Conservation (phyloP, 2,888 invertebrate genomes). For the Phrixothrix hirtus region DNA sequence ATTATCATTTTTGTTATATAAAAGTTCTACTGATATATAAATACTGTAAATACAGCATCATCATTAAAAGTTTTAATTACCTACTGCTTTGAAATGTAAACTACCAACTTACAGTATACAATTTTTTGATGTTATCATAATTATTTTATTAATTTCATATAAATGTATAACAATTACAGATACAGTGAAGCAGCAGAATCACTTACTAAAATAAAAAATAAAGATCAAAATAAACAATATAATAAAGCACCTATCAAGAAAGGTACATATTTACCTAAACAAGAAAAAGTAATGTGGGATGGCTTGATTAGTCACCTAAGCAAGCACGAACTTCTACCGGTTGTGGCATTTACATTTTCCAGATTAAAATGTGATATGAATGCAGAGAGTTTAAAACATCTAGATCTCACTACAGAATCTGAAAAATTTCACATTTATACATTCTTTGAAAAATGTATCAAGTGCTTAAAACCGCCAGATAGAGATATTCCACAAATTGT, state of each 20-base stretch:
- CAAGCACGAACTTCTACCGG: constrained; percentile 83
- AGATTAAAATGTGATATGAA: constrained; percentile 77
- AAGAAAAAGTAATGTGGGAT: constrained; percentile 82
- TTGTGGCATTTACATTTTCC: constrained; percentile 93
- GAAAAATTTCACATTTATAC: constrained; percentile 84
- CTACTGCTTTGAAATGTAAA: too few species aligned
- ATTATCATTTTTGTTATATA: too few species aligned
- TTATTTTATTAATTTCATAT: neutral
- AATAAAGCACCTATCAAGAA: constrained; percentile 8
- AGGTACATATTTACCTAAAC: constrained; percentile 56
- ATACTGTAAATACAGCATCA: too few species aligned
- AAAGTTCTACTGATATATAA: too few species aligned
- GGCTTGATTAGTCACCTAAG: constrained; percentile 79
- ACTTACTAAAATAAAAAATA: constrained; percentile 12
- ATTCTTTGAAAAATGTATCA: constrained; percentile 86
- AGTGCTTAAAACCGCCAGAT: constrained; percentile 77
- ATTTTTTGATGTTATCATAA: too few species aligned
- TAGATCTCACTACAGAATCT: constrained; percentile 79
- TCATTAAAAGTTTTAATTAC: too few species aligned
- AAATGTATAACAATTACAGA: neutral
- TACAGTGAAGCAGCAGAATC: constrained; percentile 19
- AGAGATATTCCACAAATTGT: constrained; percentile 84
- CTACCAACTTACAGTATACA: too few species aligned
- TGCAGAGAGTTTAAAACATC: constrained; percentile 61
- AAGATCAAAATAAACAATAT: constrained; percentile 6